Percentiles rank a stretch among this genome's conserved stretches.
phyloP scores from a whole-genome alignment of 2,888 invertebrate species.

The Therioaphis trifolii region DNA sequence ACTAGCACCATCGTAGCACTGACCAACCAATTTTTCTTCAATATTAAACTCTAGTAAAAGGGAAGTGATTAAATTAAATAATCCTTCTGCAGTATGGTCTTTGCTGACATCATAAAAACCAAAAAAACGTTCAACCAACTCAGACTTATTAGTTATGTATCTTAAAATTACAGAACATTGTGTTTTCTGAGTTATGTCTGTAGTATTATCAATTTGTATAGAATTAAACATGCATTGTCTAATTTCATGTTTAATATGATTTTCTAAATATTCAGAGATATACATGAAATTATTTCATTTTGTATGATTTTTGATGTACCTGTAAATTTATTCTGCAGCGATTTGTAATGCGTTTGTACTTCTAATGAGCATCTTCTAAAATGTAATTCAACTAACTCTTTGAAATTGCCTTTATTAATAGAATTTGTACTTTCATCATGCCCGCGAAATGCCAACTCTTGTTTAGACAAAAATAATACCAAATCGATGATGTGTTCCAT shows the following conservation, averaged over 20 bases:
- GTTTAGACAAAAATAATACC: background rate
- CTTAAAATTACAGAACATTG: conserved; percentile 18
- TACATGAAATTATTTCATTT: background rate
- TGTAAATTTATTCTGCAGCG: background rate
- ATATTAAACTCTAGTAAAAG: conserved; percentile 64
- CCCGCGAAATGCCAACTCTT: background rate
- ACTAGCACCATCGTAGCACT: conserved; percentile 66
- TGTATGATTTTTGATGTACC: background rate
- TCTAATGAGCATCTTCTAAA: background rate
- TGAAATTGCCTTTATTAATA: background rate
- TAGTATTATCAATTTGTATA: conserved; percentile 9
- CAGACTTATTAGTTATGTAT: conserved; percentile 42
- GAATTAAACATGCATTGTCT: conserved; percentile 64
- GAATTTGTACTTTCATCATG: background rate
- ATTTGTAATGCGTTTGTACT: background rate
- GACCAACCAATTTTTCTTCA: conserved; percentile 65
- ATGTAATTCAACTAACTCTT: background rate
- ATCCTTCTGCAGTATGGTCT: conserved; percentile 62
- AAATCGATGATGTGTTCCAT: background rate
- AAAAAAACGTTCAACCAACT: conserved; percentile 64
- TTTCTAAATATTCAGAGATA: background rate
- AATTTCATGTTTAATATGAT: conserved; percentile 58
- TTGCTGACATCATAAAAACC: conserved; percentile 66
- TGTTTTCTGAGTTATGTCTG: conserved; percentile 17
- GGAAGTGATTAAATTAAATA: conserved; percentile 64